These are phyloP conservation scores for Priocnemis perturbator DNA, from an alignment of 2,888 invertebrate genomes.

Conservation along the genomic window DNA sequence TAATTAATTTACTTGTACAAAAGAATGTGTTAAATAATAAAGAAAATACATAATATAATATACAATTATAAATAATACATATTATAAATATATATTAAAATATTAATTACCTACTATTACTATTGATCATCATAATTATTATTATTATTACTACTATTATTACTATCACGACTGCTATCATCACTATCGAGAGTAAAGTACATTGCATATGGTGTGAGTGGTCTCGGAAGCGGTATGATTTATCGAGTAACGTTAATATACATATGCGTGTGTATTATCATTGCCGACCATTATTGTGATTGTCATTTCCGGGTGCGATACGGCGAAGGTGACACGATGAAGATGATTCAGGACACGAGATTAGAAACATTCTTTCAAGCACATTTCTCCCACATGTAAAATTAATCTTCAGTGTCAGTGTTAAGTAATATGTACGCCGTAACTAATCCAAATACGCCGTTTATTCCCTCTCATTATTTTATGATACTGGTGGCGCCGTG, in stretches of 20 bases:
- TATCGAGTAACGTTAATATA: conserved; percentile 42
- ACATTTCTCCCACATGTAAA: too few relatives aligned
- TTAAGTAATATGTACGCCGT: too few relatives aligned
- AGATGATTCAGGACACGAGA: conserved; percentile 39
- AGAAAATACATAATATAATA: conserved; percentile 68
- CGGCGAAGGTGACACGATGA: conserved; percentile 40
- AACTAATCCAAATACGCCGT: too few relatives aligned
- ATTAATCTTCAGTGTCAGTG: too few relatives aligned
- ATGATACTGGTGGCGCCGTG: too few relatives aligned
- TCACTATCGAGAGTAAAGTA: conserved; percentile 43
- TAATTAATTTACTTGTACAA: conserved; percentile 76
- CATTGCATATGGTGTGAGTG: conserved; percentile 49
- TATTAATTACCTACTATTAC: conserved; percentile 65
- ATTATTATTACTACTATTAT: conserved; percentile 44
- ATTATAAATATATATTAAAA: conserved; percentile 60
- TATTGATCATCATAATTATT: conserved; percentile 56
- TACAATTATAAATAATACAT: conserved; percentile 69
- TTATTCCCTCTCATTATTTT: too few relatives aligned
- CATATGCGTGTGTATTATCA: conserved; percentile 31
- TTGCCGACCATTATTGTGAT: conserved; percentile 35
- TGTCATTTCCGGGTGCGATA: conserved; percentile 26
- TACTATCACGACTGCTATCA: conserved; percentile 53
- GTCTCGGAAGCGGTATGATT: conserved; percentile 37
- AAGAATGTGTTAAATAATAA: conserved; percentile 75
- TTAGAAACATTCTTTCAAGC: conserved; percentile 2